A percentile compares a stretch with the other conserved stretches of the same genome.
Conservation (phyloP, 2,888 invertebrate species). For the Slavum lentiscoides region DNA sequence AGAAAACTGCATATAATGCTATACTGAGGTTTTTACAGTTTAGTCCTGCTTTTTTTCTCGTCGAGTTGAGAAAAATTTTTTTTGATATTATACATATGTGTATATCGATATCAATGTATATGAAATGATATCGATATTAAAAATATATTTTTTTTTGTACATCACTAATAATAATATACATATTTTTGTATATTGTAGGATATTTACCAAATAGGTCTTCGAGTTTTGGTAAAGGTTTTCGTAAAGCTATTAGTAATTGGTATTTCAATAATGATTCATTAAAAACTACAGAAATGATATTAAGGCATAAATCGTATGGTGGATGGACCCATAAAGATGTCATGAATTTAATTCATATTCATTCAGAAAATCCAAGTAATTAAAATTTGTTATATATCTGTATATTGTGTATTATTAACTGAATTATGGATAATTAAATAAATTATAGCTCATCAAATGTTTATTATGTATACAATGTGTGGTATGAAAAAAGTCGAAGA, state of each 20-base stretch:
- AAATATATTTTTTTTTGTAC: too few species aligned
- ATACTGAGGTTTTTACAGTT: too few species aligned
- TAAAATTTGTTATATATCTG: not conserved
- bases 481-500: slow-evolving; percentile 29
- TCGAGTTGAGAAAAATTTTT: too few species aligned
- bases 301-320: slow-evolving; percentile 12
- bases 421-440: not conserved
- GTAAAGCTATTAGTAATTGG: slow-evolving; percentile 48
- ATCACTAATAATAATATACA: too few species aligned
- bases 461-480: not conserved
- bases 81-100: too few species aligned
- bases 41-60: too few species aligned
- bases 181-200: slow-evolving; percentile 13
- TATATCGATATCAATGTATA: too few species aligned
- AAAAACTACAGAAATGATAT: slow-evolving; percentile 32
- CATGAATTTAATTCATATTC: slow-evolving; percentile 48
- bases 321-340: slow-evolving; percentile 52
- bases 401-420: not conserved
- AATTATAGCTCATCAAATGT: slow-evolving; percentile 21
- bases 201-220: not conserved
- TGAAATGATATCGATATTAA: too few species aligned
- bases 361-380: slow-evolving; percentile 43
- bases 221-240: slow-evolving; percentile 47
- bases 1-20: too few species aligned
- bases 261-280: slow-evolving; percentile 52